These are phyloP conservation scores for Uromys caudimaculatus DNA, from an alignment of 2,797 vertebrate species.

Conservation along the genomic window DNA sequence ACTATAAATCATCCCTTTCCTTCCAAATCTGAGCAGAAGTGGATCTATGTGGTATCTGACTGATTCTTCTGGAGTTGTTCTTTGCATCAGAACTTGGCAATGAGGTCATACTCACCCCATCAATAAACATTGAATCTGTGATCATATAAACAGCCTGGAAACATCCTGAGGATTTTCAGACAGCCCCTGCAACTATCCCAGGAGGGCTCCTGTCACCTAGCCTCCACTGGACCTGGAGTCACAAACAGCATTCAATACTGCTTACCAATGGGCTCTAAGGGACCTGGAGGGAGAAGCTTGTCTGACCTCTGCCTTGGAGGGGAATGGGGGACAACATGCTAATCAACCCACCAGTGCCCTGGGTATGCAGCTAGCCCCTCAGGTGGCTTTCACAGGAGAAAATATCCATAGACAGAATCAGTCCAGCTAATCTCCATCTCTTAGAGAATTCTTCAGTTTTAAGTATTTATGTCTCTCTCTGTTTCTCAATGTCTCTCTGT, in stretches of 20 bases:
- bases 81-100: not conserved
- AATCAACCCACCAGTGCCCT: fast-evolving
- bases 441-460: not conserved
- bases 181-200: not conserved
- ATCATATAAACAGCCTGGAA: not conserved
- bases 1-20: not conserved
- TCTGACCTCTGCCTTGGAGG: not conserved
- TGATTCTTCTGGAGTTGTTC: not conserved
- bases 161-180: conserved; percentile 5
- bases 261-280: not conserved
- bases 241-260: not conserved
- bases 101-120: not conserved
- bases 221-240: not conserved
- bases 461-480: not conserved
- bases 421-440: not conserved
- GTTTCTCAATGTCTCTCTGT: not conserved
- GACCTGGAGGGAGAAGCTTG: not conserved
- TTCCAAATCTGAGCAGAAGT: not conserved
- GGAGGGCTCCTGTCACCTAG: not conserved
- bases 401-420: not conserved
- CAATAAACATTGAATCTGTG: conserved; percentile 41
- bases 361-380: not conserved
- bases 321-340: not conserved
- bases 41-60: not conserved
- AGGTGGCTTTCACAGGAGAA: not conserved